Evolutionary conservation across 2,113 vertebrate genomes (phyloP).

Genomic region (Mirza zaza): DNA sequence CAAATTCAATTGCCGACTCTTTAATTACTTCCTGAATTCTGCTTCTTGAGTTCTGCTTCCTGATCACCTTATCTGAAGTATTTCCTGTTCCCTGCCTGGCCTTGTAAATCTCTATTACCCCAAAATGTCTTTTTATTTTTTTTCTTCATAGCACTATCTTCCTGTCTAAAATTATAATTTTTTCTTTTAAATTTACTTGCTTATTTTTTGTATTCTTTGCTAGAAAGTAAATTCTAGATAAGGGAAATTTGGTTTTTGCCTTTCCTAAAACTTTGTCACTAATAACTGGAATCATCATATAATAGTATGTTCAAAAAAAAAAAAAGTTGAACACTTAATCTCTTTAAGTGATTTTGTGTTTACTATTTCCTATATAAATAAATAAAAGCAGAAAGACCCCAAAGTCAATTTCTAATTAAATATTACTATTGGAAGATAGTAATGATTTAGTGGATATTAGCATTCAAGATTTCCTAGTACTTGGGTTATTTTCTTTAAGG

Average conservation of each 20-base stretch:
- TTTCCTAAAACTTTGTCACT: background rate
- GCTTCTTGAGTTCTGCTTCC: background rate
- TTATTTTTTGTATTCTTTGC: background rate
- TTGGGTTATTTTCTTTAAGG: conserved; percentile 36
- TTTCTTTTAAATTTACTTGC: background rate
- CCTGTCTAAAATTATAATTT: background rate
- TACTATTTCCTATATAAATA: background rate
- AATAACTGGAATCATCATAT: background rate
- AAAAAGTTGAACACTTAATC: background rate
- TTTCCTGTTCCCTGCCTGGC: background rate
- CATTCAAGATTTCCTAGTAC: background rate
- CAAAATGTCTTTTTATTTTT: background rate
- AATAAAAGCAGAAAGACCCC: background rate
- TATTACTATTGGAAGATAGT: background rate
- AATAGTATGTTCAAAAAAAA: background rate
- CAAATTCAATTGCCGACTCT: no score
- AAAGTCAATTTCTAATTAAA: conserved; percentile 30
- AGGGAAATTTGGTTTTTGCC: background rate
- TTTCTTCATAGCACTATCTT: background rate
- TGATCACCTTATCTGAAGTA: background rate
- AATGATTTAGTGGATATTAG: background rate
- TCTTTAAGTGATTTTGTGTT: background rate
- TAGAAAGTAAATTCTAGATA: background rate
- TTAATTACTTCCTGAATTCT: no score
- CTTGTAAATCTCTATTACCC: background rate